Evolutionary conservation across 2,113 vertebrate genomes (phyloP), one percentile per base, ranked within the genome.

Genomic region (Blennius ocellaris): DNA sequence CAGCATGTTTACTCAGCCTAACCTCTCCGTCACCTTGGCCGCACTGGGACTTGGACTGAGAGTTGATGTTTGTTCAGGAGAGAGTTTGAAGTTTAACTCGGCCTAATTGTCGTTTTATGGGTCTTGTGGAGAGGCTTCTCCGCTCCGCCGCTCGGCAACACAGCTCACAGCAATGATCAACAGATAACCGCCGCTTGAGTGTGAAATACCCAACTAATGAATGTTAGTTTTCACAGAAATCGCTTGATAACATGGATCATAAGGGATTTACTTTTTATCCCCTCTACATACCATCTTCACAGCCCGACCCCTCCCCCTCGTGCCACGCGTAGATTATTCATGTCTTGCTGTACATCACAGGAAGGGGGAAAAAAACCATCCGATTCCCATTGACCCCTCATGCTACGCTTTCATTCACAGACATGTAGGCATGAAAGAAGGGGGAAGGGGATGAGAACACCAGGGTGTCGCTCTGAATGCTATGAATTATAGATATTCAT

Each of bases 1-100:
- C 62, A 8, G 17, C 64, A 64, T 87, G 90, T 92, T 91, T 86
- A 78, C 74, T 83, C 82, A 91, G 87, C 66, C 62, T 5, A 17
- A 72, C 64, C 67, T 48, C 36, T 68, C 57, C 0, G 12, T 85
- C 83, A 65, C 83, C 17, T 61, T 45, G 52, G 47, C 41, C 61
- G 78, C 39, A 5, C 65, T 75, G 40, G 62, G 64, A 63, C 17
- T 57, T 54, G 55, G 45, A 69, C 78, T 38, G 72, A 85, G 55
- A 82, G 70, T 50, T 56, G 45, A 1, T 81, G 75, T 90, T 89
- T 89, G 51, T 78, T 83, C 86, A 89, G 86, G 68, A 78, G 71
- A 36, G 64, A 77, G 76, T 53, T 78, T 63, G 50, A 66, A 71
- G 66, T 81, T 79, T 58, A 73, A 83, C 75, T 66, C 59, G 16